These are phyloP conservation scores for Piscicola geometra DNA, from an alignment of 2,888 invertebrate species.

Conservation along the genomic window DNA sequence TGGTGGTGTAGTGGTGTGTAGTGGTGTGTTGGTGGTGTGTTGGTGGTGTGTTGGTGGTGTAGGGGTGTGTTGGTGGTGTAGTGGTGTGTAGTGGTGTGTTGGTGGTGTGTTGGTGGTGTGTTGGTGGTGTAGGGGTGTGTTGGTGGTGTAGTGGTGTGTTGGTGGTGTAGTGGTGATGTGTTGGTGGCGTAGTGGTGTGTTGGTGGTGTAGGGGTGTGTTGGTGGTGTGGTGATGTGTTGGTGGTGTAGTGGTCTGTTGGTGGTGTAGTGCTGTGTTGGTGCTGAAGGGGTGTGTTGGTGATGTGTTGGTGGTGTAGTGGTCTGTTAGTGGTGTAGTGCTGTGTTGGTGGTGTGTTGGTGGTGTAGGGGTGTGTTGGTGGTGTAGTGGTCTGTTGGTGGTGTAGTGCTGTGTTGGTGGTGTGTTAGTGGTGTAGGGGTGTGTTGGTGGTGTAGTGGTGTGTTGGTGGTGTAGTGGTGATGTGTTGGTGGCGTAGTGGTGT, in stretches of 20 bases:
- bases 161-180: neutral
- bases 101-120: neutral
- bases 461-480: neutral
- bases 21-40: neutral
- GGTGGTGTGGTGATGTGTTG: neutral
- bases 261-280: conserved; percentile 24
- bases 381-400: neutral
- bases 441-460: too few species aligned
- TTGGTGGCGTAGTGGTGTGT: neutral
- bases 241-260: too few species aligned
- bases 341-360: too few species aligned
- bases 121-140: neutral
- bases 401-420: neutral
- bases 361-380: neutral
- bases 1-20: neutral
- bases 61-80: neutral
- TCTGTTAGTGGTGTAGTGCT: too few species aligned
- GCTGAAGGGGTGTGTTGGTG: neutral
- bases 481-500: neutral
- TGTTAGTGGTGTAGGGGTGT: neutral
- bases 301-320: neutral
- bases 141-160: neutral
- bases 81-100: neutral
- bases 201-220: neutral
- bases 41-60: neutral